Evolutionary conservation across 2,797 vertebrate genomes (phyloP).

Genomic region (Cebuella pygmaea): DNA sequence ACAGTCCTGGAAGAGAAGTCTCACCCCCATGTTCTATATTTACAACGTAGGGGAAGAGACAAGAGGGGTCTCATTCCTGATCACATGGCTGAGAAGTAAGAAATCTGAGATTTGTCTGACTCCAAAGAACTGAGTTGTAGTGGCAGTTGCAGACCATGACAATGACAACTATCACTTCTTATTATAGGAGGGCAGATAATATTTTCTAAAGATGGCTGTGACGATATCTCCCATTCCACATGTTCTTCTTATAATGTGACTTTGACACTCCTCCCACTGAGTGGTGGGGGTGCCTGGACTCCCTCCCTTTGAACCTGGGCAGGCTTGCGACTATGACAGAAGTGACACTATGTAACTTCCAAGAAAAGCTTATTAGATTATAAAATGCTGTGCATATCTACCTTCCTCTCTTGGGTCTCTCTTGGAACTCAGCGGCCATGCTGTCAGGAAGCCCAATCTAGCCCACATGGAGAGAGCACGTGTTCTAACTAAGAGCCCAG

Average conservation of each 20-base stretch:
- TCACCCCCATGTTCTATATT: not conserved
- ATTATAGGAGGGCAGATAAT: no score
- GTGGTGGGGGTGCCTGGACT: rapidly evolving
- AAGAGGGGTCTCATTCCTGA: not conserved
- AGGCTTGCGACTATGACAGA: not conserved
- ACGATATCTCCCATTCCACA: rapidly evolving
- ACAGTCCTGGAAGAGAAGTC: not conserved
- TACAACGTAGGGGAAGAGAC: not conserved
- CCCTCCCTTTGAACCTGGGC: not conserved
- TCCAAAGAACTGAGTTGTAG: not conserved
- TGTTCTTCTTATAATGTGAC: not conserved
- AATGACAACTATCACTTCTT: rapidly evolving
- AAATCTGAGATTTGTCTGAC: not conserved
- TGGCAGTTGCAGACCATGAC: not conserved
- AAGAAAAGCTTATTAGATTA: not conserved
- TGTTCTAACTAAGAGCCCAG: not conserved
- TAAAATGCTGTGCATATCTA: rapidly evolving
- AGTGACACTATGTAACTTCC: not conserved
- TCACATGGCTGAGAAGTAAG: not conserved
- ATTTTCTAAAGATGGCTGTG: not conserved
- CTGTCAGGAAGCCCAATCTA: not conserved
- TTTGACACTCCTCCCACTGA: not conserved
- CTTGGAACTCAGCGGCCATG: not conserved
- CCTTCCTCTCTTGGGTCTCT: not conserved
- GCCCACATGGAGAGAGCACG: not conserved